Evolutionary conservation across 2,888 invertebrate genomes (phyloP).

Genomic region (Hirudinaria manillensis): DNA sequence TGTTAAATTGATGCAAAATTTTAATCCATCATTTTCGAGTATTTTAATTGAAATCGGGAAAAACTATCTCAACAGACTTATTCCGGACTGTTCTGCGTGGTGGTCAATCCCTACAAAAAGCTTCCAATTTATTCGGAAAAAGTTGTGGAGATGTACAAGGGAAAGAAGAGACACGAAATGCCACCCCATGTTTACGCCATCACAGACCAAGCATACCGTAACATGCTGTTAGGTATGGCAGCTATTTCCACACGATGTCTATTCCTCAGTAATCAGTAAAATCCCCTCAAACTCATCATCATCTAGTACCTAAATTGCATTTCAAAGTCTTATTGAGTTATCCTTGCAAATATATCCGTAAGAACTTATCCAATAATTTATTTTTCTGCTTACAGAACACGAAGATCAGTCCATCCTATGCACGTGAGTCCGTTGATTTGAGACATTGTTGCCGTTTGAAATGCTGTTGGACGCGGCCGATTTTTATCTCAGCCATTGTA

Average conservation of each 20-base stretch:
- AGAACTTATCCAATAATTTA: too few relatives aligned
- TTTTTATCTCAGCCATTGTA: too few relatives aligned
- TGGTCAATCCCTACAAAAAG: conserved; percentile 98
- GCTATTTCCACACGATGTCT: background rate
- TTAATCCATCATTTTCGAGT: too few relatives aligned
- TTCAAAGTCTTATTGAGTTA: background rate
- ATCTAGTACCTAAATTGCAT: background rate
- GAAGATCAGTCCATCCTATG: conserved; percentile 99
- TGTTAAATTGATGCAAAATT: too few relatives aligned
- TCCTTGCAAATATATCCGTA: too few relatives aligned
- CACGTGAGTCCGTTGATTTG: conserved; percentile 60
- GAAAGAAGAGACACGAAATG: conserved; percentile 95
- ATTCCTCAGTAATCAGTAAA: background rate
- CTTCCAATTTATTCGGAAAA: conserved; percentile 98
- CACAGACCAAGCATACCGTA: conserved; percentile 95
- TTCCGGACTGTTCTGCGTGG: conserved; percentile 99
- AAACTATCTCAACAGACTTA: conserved; percentile 70
- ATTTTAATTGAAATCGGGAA: too few relatives aligned
- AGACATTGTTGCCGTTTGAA: too few relatives aligned
- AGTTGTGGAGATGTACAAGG: conserved; percentile 98
- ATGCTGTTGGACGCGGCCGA: too few relatives aligned
- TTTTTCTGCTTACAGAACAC: conserved; percentile 66
- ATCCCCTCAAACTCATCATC: too few relatives aligned
- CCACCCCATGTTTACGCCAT: conserved; percentile 99
- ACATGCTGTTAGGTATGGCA: conserved; percentile 85